Evolutionary conservation across 2,888 invertebrate genomes (phyloP), one percentile per base, ranked within the genome.

Genomic region (Eupithecia centaureata): DNA sequence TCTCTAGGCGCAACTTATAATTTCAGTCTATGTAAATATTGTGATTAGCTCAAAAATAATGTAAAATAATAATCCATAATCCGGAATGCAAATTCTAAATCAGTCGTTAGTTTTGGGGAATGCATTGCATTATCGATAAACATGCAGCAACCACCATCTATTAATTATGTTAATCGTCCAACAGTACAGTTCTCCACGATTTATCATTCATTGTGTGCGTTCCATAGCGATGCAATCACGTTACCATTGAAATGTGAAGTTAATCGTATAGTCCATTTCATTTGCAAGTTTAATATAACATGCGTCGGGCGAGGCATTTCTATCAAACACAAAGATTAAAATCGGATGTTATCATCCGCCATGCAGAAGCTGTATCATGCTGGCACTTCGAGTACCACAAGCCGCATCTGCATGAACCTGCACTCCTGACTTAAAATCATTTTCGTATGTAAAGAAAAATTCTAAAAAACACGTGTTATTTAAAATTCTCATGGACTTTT

Each of bases 361-460:
- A 93, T 93, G 93, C 93, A 92, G 87, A 85, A 93, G 93, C 93
- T 88, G 88, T 87, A 84, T 88, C 93, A 93, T 93, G 93, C 93
- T 91, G 86, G 86, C 88, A 87, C 87, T 82, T n/a, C n/a, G 25
- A 5, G 82, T 85, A 82, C 76, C 82, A 84, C 80, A 87, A 87
- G 87, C 86, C 83, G 87, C 85, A 86, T 86, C 85, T 85, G 86
- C 87, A 87, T 87, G 86, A 86, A 82, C 82, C 80, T 83, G 80
- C 72, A 70, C 65, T 65, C 74, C 72, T 77, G 73, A 61, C 52
- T 66, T 69, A 22, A 60, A 52, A 52, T 42, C 18, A 60, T 47
- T 59, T 65, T 65, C 57, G 54, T 30, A 52, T 38, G 58, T 61
- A 65, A n/a, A n/a, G n/a, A n/a, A n/a, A n/a, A n/a, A n/a, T 54